Percentiles rank a stretch among this genome's conserved stretches.
Conservation (phyloP, 2,888 invertebrate genomes). For the Antitype chi region DNA sequence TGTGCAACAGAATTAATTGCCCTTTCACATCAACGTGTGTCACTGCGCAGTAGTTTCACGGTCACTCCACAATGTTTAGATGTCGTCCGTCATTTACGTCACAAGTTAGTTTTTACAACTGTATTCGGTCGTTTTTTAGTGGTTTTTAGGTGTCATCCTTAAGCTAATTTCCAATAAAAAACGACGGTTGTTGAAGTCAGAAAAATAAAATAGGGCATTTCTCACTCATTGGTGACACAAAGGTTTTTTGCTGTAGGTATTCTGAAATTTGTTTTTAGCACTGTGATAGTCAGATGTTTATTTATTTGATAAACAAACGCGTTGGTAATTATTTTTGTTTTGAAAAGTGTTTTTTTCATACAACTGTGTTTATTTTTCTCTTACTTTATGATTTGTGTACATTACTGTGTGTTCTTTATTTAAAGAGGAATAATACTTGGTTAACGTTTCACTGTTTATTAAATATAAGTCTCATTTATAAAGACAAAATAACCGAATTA, state of each 20-base stretch:
- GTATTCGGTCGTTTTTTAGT: background rate
- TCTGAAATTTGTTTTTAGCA: background rate
- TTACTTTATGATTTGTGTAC: background rate
- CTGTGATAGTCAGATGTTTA: background rate
- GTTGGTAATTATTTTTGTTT: background rate
- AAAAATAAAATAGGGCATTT: background rate
- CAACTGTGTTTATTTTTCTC: background rate
- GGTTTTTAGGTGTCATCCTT: too few species aligned
- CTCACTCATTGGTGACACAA: background rate
- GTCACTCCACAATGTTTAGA: background rate
- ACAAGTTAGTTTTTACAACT: background rate
- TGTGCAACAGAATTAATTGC: slow-evolving; percentile 19
- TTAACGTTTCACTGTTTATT: background rate
- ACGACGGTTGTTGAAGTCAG: background rate
- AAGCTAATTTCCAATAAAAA: background rate
- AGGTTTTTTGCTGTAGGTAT: background rate
- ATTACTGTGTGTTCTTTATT: background rate
- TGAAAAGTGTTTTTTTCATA: background rate
- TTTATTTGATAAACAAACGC: background rate
- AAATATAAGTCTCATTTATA: background rate
- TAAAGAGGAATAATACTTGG: background rate
- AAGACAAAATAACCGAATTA: background rate
- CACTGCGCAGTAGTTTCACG: background rate
- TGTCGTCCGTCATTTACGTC: background rate
- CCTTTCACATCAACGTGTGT: background rate